These are phyloP conservation scores for Acronicta leporina DNA, from an alignment of 2,888 invertebrate species.

Conservation along the genomic window DNA sequence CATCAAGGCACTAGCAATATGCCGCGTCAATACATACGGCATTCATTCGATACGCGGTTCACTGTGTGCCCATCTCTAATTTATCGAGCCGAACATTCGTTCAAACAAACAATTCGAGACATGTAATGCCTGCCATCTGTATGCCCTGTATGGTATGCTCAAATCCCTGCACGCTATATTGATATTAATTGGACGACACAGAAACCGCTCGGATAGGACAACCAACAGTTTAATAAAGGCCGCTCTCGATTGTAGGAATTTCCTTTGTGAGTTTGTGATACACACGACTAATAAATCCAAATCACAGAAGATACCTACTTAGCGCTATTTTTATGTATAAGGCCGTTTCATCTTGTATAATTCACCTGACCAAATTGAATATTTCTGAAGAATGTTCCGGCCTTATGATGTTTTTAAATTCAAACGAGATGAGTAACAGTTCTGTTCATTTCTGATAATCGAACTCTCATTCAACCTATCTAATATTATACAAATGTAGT, in stretches of 20 bases:
- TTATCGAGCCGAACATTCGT: conserved; percentile 55
- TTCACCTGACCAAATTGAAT: conserved; percentile 37
- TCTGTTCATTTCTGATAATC: conserved; percentile 21
- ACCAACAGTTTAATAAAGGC: conserved; percentile 78
- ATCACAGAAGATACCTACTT: conserved; percentile 51
- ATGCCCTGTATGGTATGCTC: conserved; percentile 62
- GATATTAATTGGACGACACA: conserved; percentile 81
- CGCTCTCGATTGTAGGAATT: conserved; percentile 73
- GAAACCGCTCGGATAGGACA: conserved; percentile 67
- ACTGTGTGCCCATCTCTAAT: conserved; percentile 54
- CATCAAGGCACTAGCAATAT: conserved; percentile 51
- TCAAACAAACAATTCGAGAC: conserved; percentile 49
- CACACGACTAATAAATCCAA: conserved; percentile 71
- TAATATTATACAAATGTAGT: conserved; percentile 36
- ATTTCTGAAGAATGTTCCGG: conserved; percentile 23
- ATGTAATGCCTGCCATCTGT: conserved; percentile 53
- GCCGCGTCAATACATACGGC: conserved; percentile 46
- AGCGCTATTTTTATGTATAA: conserved; percentile 34
- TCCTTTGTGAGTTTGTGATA: conserved; percentile 74
- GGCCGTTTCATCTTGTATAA: conserved; percentile 11
- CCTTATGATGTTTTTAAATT: conserved; percentile 24
- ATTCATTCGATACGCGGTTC: conserved; percentile 39
- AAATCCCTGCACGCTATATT: conserved; percentile 72
- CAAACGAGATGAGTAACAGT: conserved; percentile 33
- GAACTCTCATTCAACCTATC: conserved; percentile 11